Evolutionary conservation across 2,888 invertebrate species (phyloP).

Genomic region (Drosophila ezoana): DNA sequence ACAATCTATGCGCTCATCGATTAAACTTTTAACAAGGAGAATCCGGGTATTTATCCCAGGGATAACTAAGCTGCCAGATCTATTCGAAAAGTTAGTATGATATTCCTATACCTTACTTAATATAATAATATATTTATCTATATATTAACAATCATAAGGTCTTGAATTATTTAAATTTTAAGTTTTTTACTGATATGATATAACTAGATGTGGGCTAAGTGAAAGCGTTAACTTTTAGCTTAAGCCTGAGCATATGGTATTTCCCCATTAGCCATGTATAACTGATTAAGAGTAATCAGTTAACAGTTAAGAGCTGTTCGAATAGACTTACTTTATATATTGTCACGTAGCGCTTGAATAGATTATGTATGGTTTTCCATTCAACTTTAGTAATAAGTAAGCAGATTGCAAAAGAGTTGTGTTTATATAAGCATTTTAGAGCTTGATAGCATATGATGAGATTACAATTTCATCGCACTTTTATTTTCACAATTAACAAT

Average conservation of each 20-base stretch:
- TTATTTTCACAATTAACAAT: conserved; percentile 33
- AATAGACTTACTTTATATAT: conserved; percentile 60
- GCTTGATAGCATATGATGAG: conserved; percentile 42
- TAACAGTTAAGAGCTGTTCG: conserved; percentile 35
- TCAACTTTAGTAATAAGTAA: conserved; percentile 28
- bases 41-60: too few species aligned
- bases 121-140: too few species aligned
- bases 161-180: neutral
- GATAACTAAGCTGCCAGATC: too few species aligned
- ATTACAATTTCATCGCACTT: conserved; percentile 22
- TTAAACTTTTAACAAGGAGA: too few species aligned
- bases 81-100: too few species aligned
- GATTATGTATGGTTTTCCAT: conserved; percentile 65
- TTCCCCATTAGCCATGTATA: conserved; percentile 16
- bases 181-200: neutral
- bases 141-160: too few species aligned
- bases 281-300: conserved; percentile 42
- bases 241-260: conserved; percentile 1
- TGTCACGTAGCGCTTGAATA: conserved; percentile 60
- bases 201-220: conserved; percentile 26
- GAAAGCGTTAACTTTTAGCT: conserved; percentile 37
- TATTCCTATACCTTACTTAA: too few species aligned
- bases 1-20: neutral
- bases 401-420: conserved; percentile 44
- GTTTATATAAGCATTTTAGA: conserved; percentile 31